Conservation (phyloP, 1,140 invertebrate species). For the Diorhabda sublineata region DNA sequence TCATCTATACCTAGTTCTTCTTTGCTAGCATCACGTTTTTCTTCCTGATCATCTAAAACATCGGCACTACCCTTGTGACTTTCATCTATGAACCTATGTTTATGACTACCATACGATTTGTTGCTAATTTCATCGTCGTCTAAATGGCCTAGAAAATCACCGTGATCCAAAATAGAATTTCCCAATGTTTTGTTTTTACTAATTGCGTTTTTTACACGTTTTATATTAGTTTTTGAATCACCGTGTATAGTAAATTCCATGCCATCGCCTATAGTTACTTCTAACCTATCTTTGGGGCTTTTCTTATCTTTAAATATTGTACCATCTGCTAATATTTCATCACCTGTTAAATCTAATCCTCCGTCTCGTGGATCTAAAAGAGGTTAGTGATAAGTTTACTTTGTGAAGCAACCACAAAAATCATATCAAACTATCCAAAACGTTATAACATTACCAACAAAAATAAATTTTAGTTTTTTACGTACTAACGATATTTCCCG, state of each 20-base stretch:
- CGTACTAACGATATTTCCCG: too few relatives aligned
- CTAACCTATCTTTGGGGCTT: slow-evolving; percentile 77
- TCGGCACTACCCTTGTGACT: slow-evolving; percentile 83
- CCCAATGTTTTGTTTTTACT: slow-evolving; percentile 45
- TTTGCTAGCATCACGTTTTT: slow-evolving; percentile 86
- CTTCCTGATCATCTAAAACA: slow-evolving; percentile 76
- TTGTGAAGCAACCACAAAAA: background rate
- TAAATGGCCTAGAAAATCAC: slow-evolving; percentile 43
- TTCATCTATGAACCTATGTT: slow-evolving; percentile 83
- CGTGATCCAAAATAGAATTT: slow-evolving; percentile 45
- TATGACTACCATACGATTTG: slow-evolving; percentile 89
- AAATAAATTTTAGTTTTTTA: background rate
- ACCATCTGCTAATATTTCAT: slow-evolving; percentile 77
- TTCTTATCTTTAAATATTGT: slow-evolving; percentile 82
- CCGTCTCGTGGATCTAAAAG: slow-evolving; percentile 45
- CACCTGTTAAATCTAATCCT: slow-evolving; percentile 56
- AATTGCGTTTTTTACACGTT: slow-evolving; percentile 43
- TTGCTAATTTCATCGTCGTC: slow-evolving; percentile 76
- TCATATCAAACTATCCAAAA: background rate
- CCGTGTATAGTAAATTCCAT: slow-evolving; percentile 89
- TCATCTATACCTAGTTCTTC: slow-evolving; percentile 78
- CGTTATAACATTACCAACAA: background rate
- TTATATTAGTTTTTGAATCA: slow-evolving; percentile 42
- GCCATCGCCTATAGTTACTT: slow-evolving; percentile 84
- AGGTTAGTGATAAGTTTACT: background rate